A percentile compares a stretch with the other conserved stretches of the same genome.
Evolutionary conservation across 2,797 vertebrate species (phyloP).

Genomic region (Parotocinclus haroldoi): DNA sequence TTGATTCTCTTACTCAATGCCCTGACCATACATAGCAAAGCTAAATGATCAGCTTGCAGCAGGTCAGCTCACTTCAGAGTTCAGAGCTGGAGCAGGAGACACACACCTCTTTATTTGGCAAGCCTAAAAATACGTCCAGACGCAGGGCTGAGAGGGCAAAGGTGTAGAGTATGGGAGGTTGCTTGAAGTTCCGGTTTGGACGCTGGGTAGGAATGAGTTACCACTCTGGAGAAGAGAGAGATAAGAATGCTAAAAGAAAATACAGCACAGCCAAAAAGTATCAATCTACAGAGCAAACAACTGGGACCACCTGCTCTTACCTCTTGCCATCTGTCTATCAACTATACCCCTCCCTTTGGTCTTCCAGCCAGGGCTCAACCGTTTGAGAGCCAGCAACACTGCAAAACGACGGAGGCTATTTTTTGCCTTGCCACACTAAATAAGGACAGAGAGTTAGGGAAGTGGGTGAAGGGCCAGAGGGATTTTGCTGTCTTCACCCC

Average conservation of each 20-base stretch:
- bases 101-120: constrained; percentile 75
- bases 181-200: too few relatives aligned
- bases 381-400: constrained; percentile 58
- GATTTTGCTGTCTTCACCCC: constrained; percentile 67
- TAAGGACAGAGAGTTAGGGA: constrained; percentile 86
- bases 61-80: constrained; percentile 38
- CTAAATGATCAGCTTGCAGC: constrained; percentile 46
- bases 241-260: constrained; percentile 1
- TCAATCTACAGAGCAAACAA: constrained; percentile 64
- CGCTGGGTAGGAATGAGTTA: too few relatives aligned
- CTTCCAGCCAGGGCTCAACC: constrained; percentile 41
- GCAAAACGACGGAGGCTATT: constrained; percentile 80
- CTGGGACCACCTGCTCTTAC: constrained; percentile 55
- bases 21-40: constrained; percentile 72
- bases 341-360: constrained; percentile 49
- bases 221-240: constrained; percentile 1
- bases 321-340: constrained; percentile 8
- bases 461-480: constrained; percentile 50
- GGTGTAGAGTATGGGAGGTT: constrained; percentile 15
- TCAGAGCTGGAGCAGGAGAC: constrained; percentile 45
- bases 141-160: constrained; percentile 19
- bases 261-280: constrained; percentile 4
- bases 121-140: constrained; percentile 81
- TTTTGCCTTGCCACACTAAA: constrained; percentile 96
- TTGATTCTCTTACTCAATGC: constrained; percentile 1